Evolutionary conservation across 2,113 vertebrate species (phyloP), one percentile per base, ranked within the genome.

Genomic region (Ploceus nigricollis): DNA sequence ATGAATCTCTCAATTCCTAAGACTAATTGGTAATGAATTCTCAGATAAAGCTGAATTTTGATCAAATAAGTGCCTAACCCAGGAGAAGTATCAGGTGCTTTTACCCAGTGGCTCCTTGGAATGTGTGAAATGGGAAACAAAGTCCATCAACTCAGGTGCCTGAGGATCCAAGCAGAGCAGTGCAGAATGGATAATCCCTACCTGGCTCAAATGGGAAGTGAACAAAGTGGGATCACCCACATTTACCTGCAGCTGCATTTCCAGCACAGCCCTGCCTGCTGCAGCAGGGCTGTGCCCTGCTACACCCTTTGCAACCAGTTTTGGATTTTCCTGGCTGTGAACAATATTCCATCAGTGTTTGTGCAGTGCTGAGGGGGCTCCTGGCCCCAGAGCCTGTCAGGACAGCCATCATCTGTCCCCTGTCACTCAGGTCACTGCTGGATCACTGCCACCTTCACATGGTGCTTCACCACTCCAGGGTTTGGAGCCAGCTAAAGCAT

Each of bases 331-430:
- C 20, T 14, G 22, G 17, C 44, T 31, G 28, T 20, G 4, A 57
- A 10, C 0, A 2, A 8, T 2, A 56, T 15, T 53, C 28, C 53
- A 48, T 2, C 65, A 66, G 50, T 5, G 1, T 0, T 3, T 2
- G 7, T 39, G 44, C 30, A 50, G 31, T 2, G 33, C 53, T 51
- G 48, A 53, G 15, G 13, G 5, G 68, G 61, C 30, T 71, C 31
- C 64, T 77, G 72, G 58, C n/a, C 77, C 6, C 0, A 0, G 45
- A 70, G 48, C 3, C 0, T 0, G 12, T 5, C 40, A 53, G 61
- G 79, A 70, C 45, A 75, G 42, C 7, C 39, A 15, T 28, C 4
- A 0, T 8, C 39, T 82, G 4, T 54, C 69, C 50, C 27, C 48
- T 69, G 33, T 6, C 54, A 7, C 2, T 10, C 33, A 8, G 40